Conservation (phyloP, 2,797 vertebrate genomes). For the Poeciliopsis infans region DNA sequence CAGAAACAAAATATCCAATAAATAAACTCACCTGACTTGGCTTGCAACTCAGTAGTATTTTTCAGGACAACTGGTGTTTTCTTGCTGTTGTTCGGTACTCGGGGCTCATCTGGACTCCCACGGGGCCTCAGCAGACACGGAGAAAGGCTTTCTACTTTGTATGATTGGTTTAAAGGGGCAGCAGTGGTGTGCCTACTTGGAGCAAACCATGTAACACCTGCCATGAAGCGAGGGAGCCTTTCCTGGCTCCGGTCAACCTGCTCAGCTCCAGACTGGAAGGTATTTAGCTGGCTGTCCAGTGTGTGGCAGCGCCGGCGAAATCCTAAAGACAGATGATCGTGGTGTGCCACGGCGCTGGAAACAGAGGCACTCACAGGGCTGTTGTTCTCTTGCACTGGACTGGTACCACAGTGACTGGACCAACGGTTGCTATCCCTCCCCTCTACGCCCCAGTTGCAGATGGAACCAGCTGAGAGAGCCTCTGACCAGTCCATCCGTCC, state of each 20-base stretch:
- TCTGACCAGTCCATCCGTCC: conserved; percentile 41
- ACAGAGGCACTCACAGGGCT: conserved; percentile 34
- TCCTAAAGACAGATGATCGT: conserved; percentile 48
- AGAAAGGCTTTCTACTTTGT: conserved; percentile 81
- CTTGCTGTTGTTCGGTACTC: conserved; percentile 47
- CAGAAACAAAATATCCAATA: not conserved
- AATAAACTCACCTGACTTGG: conserved; percentile 53
- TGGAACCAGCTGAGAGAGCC: conserved; percentile 15
- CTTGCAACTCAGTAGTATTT: conserved; percentile 66
- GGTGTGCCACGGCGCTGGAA: conserved; percentile 37
- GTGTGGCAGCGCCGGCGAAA: conserved; percentile 82
- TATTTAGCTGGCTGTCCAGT: conserved; percentile 72
- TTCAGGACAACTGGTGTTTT: conserved; percentile 51
- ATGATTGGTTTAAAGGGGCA: conserved; percentile 83
- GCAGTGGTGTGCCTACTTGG: conserved; percentile 57
- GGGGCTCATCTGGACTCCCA: conserved; percentile 51
- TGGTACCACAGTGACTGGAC: conserved; percentile 55
- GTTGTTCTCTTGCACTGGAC: conserved; percentile 47
- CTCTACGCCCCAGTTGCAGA: conserved; percentile 20
- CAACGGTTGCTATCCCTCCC: conserved; percentile 29
- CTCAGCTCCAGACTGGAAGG: conserved; percentile 31
- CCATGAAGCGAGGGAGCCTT: conserved; percentile 81
- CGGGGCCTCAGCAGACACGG: conserved; percentile 75
- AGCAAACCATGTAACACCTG: conserved; percentile 68
- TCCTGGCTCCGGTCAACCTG: conserved; percentile 77